A percentile compares a stretch with the other conserved stretches of the same genome.
Evolutionary conservation across 2,888 invertebrate species (phyloP).

Genomic region (Yponomeuta cagnagella): DNA sequence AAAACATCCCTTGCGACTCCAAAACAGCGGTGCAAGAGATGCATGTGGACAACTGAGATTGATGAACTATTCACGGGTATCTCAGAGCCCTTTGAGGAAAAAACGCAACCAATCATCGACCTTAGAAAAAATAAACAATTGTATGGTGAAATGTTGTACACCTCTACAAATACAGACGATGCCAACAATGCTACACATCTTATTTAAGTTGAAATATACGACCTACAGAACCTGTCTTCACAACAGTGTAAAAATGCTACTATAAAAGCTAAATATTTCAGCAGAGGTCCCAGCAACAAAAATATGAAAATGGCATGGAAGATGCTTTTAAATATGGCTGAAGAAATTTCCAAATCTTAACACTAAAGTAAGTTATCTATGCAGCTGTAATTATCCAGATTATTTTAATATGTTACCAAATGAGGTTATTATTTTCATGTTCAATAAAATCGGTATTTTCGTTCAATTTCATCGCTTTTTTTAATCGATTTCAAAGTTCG

Average conservation of each 20-base stretch:
- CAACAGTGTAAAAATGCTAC: not conserved
- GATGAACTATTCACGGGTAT: not conserved
- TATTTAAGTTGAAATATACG: not conserved
- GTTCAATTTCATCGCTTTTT: not conserved
- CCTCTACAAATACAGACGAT: not conserved
- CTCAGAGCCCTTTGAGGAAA: not conserved
- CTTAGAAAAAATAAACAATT: not conserved
- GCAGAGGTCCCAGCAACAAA: not conserved
- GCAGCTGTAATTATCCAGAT: too few species aligned
- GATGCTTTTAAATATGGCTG: not conserved
- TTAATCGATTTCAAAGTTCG: not conserved
- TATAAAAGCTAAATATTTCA: not conserved
- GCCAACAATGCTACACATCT: not conserved
- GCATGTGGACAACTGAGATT: not conserved
- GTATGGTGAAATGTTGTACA: not conserved
- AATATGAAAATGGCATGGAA: not conserved
- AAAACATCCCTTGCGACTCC: not conserved
- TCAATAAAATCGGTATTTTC: too few species aligned
- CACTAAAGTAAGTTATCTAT: not conserved
- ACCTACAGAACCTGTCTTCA: not conserved
- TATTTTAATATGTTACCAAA: too few species aligned
- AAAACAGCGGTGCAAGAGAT: not conserved
- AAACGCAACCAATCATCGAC: not conserved
- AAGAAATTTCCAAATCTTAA: not conserved
- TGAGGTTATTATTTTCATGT: too few species aligned